A percentile compares a stretch with the other conserved stretches of the same genome.
phyloP scores from a whole-genome alignment of 53 echinoderm and acorn worm genomes.

The Antedon mediterranea region DNA sequence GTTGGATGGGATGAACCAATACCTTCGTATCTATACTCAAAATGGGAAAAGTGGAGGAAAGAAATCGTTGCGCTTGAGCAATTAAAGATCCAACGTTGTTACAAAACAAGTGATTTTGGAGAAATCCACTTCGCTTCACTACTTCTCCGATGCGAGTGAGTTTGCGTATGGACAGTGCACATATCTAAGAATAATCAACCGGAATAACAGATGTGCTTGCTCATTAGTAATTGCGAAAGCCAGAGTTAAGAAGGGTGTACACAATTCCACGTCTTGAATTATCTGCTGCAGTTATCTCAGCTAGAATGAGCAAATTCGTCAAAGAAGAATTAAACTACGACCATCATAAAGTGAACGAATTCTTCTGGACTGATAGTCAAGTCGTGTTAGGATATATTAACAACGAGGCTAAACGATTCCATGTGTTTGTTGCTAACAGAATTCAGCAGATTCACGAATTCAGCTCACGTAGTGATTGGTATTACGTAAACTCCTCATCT shows the following conservation, averaged over 20 bases:
- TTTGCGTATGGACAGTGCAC: slow-evolving; percentile 33
- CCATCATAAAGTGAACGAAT: slow-evolving; percentile 7
- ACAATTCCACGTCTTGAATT: slow-evolving; percentile 35
- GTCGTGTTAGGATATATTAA: slow-evolving; percentile 34
- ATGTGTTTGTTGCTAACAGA: slow-evolving; percentile 39
- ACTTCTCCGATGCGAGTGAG: slow-evolving; percentile 20
- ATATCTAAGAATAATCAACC: slow-evolving; percentile 26
- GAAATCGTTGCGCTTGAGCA: slow-evolving; percentile 5
- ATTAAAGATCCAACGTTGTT: slow-evolving; percentile 14
- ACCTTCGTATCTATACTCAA: neutral
- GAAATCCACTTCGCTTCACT: slow-evolving; percentile 5
- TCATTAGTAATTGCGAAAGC: slow-evolving; percentile 46
- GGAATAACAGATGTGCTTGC: slow-evolving; percentile 9
- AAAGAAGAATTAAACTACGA: slow-evolving; percentile 28
- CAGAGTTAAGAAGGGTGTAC: slow-evolving; percentile 22
- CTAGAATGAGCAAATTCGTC: slow-evolving; percentile 26
- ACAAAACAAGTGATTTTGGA: slow-evolving; percentile 15
- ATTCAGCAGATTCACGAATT: slow-evolving; percentile 16
- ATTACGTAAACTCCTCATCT: slow-evolving; percentile 16
- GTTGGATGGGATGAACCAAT: slow-evolving; percentile 27
- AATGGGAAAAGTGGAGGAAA: slow-evolving; percentile 28
- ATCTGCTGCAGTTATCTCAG: slow-evolving; percentile 40
- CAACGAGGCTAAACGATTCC: slow-evolving; percentile 32
- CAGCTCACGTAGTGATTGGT: slow-evolving; percentile 9
- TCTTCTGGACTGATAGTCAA: slow-evolving; percentile 41